These are phyloP conservation scores for Campylorhamphus procurvoides DNA, from an alignment of 2,113 vertebrate genomes.

Conservation along the genomic window DNA sequence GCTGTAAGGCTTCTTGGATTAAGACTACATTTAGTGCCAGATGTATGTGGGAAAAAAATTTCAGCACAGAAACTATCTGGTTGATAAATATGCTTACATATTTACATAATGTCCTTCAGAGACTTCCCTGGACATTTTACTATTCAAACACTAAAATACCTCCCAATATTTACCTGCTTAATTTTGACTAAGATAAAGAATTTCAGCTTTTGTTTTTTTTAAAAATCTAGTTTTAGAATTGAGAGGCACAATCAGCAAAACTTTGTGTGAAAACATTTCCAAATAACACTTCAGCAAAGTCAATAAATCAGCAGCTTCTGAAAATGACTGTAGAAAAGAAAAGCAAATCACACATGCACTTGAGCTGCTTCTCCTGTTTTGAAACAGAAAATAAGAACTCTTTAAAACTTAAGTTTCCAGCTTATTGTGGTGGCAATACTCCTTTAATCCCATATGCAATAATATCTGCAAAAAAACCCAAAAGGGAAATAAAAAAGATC, in stretches of 20 bases:
- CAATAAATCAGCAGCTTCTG: background rate
- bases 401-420: conserved; percentile 42
- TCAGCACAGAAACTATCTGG: background rate
- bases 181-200: background rate
- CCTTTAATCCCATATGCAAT: background rate
- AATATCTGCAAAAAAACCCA: background rate
- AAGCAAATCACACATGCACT: background rate
- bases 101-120: background rate
- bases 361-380: background rate
- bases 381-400: background rate
- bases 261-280: background rate
- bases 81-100: background rate
- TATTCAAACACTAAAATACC: background rate
- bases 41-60: background rate
- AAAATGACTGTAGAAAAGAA: background rate
- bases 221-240: background rate
- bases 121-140: background rate
- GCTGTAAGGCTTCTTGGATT: background rate
- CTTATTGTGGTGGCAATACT: background rate
- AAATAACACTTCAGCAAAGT: background rate
- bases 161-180: background rate
- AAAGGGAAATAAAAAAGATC: conserved; percentile 21
- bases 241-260: background rate
- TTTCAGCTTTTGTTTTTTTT: background rate
- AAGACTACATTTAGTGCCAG: background rate